Conservation (phyloP, 2,113 vertebrate species). For the Dunckerocampus dactyliophorus region DNA sequence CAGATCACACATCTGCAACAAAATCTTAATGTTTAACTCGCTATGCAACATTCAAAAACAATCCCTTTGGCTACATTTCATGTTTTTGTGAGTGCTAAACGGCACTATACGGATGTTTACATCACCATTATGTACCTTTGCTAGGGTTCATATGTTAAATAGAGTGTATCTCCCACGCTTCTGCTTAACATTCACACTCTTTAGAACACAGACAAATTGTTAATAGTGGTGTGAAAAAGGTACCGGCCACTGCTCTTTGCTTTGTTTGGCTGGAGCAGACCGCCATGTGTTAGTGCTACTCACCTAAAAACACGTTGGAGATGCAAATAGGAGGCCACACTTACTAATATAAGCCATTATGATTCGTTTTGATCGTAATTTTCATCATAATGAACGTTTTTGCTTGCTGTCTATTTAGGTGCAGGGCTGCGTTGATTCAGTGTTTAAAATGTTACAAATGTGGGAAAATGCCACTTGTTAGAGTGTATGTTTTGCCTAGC, state of each 20-base stretch:
- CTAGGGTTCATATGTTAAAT: not conserved
- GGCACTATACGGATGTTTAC: slow-evolving; percentile 58
- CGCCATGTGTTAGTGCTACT: slow-evolving; percentile 43
- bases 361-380: slow-evolving; percentile 1
- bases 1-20: not conserved
- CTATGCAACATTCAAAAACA: not conserved
- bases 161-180: not conserved
- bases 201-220: slow-evolving; percentile 1
- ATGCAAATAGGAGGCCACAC: not conserved
- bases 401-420: not conserved
- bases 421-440: not conserved
- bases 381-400: not conserved
- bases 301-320: not conserved
- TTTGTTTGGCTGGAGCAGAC: slow-evolving; percentile 41
- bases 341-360: not conserved
- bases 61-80: not conserved
- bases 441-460: no score
- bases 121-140: slow-evolving; percentile 41
- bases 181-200: not conserved
- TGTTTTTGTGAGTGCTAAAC: slow-evolving; percentile 21
- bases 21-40: not conserved
- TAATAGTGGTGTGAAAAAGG: not conserved
- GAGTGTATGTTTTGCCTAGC: not conserved
- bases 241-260: slow-evolving; percentile 40
- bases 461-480: not conserved